Conservation (phyloP, 2,888 invertebrate genomes). For the Phytoseiulus persimilis region DNA sequence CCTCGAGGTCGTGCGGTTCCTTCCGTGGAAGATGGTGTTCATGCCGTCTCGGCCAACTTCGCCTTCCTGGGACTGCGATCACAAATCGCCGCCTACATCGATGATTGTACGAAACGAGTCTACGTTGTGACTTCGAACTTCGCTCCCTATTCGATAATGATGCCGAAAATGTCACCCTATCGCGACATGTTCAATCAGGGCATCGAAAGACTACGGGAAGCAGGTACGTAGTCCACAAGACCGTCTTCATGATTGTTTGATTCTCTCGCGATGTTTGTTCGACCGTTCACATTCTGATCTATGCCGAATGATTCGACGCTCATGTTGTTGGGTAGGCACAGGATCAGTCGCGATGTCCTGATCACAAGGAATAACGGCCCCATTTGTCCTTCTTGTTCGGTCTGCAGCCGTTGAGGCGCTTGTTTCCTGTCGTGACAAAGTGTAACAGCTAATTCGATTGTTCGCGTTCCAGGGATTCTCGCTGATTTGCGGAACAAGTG, state of each 20-base stretch:
- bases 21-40: conserved; percentile 34
- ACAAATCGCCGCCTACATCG: conserved; percentile 17
- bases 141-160: conserved; percentile 33
- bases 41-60: conserved; percentile 34
- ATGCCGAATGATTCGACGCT: too few species aligned
- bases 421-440: not conserved
- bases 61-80: conserved; percentile 34
- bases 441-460: not conserved
- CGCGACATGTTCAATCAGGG: conserved; percentile 36
- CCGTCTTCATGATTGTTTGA: too few species aligned
- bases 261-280: too few species aligned
- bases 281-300: too few species aligned
- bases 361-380: not conserved
- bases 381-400: not conserved
- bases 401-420: not conserved
- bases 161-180: conserved; percentile 35
- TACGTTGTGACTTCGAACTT: conserved; percentile 24
- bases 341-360: not conserved
- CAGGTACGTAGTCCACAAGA: not conserved
- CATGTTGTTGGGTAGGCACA: too few species aligned
- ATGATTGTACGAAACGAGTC: conserved; percentile 7
- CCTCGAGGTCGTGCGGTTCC: conserved; percentile 36
- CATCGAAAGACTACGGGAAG: conserved; percentile 32
- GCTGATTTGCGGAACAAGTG: conserved; percentile 27
- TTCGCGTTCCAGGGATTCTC: conserved; percentile 8